Percentiles rank a stretch among this genome's conserved stretches.
Conservation (phyloP, 2,113 vertebrate species). For the Spizaetus ornatus region DNA sequence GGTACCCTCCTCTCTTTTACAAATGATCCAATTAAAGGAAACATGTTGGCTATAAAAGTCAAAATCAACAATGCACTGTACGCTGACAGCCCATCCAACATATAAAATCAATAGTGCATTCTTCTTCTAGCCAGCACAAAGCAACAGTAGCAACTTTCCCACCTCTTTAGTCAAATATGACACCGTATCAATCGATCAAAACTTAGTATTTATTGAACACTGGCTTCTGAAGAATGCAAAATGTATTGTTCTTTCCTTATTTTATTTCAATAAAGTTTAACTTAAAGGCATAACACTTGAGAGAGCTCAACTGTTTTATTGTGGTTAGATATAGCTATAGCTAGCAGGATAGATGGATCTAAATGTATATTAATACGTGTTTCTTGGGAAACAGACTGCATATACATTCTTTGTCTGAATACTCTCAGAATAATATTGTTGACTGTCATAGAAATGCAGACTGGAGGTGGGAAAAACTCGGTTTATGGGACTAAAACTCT, state of each 20-base stretch:
- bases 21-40: conserved; percentile 89
- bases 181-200: conserved; percentile 82
- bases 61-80: conserved; percentile 85
- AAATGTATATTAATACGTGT: conserved; percentile 2
- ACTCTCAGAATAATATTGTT: neutral
- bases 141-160: conserved; percentile 77
- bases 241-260: conserved; percentile 62
- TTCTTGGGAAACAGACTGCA: neutral
- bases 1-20: conserved; percentile 84
- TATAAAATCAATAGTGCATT: conserved; percentile 84
- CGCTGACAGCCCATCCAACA: conserved; percentile 85
- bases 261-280: conserved; percentile 76
- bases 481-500: neutral
- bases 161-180: conserved; percentile 89
- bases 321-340: conserved; percentile 15
- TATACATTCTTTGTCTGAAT: neutral
- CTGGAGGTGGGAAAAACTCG: neutral
- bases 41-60: conserved; percentile 87
- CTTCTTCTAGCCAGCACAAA: conserved; percentile 77
- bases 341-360: conserved; percentile 10
- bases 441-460: neutral
- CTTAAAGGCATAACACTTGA: conserved; percentile 73
- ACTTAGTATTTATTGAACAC: conserved; percentile 81
- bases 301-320: conserved; percentile 8
- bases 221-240: conserved; percentile 75